These are phyloP conservation scores for Ramazzottius varieornatus DNA, from an alignment of 2,888 invertebrate genomes.

Conservation along the genomic window DNA sequence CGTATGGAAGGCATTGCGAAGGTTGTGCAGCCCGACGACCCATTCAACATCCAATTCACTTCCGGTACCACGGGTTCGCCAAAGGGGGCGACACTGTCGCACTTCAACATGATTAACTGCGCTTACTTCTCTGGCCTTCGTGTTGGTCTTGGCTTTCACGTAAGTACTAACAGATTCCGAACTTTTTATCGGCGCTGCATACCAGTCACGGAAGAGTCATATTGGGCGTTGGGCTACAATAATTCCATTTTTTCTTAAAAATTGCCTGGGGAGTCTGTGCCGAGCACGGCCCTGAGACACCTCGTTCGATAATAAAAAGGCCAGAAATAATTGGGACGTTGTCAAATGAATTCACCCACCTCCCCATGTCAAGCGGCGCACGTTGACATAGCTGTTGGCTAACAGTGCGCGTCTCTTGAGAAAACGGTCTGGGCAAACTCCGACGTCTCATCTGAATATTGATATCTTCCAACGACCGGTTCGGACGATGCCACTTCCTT, in stretches of 20 bases:
- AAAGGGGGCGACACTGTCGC: slow-evolving; percentile 40
- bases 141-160: slow-evolving; percentile 8
- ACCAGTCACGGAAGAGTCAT: too few species aligned
- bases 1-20: slow-evolving; percentile 26
- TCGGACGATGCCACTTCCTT: slow-evolving; percentile 9
- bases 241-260: not conserved
- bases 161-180: too few species aligned
- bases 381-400: too few species aligned
- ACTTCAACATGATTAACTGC: not conserved
- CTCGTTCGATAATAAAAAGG: too few species aligned
- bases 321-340: too few species aligned
- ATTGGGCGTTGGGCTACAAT: slow-evolving; percentile 41
- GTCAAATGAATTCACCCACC: too few species aligned
- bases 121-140: slow-evolving; percentile 11
- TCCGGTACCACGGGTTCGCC: slow-evolving; percentile 46
- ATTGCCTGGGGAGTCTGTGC: slow-evolving; percentile 29
- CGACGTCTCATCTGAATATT: too few species aligned
- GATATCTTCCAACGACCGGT: too few species aligned
- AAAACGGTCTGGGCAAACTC: too few species aligned
- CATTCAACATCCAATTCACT: slow-evolving; percentile 35
- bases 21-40: slow-evolving; percentile 35
- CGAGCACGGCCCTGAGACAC: slow-evolving; percentile 25
- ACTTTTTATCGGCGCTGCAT: slow-evolving; percentile 32
- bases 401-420: too few species aligned
- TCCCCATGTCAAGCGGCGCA: too few species aligned